Evolutionary conservation across 2,888 invertebrate species (phyloP), one percentile per base, ranked within the genome.

Genomic region (Ennomos fuscantarius): DNA sequence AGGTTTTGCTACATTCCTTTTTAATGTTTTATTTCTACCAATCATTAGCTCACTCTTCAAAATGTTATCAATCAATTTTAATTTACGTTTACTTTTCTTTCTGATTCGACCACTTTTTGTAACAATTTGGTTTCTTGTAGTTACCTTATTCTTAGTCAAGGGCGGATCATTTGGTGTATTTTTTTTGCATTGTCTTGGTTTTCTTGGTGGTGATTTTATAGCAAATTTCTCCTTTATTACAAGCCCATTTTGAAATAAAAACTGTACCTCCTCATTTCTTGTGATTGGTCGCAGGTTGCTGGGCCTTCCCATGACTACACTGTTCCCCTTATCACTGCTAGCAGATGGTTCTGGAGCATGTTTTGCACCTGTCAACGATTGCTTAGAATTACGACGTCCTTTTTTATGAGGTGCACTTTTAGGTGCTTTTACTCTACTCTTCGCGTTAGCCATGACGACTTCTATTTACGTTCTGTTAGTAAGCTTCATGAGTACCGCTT

Each of bases 371-470:
- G 79, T 71, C 63, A 79, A 76, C 63, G 79, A 77, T 76, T 77
- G 77, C 74, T 78, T 82, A 57, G 73, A 58, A 76, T 82, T 84
- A 81, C 74, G 72, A 64, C 66, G 67, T 63, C 70, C 72, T 63
- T 72, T 80, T 66, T 72, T 79, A 33, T 71, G 74, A 65, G 78
- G 69, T 60, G 74, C 75, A 74, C 76, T 81, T 78, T 80, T 82
- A 36, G 79, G 77, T 74, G 86, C 74, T 60, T 84, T 86, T 73
- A 78, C 58, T 84, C 79, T 87, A 82, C 70, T 82, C 73, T 85
- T 89, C 73, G 82, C 77, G 70, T 87, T 89, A 86, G 90, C 92
- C 91, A 92, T 92, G 70, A 62, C 69, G 46, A 44, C 24, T 40
- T 59, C 48, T 74, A 70, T 77, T 72, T 74, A 71, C 69, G 74